phyloP scores from a whole-genome alignment of 2,113 vertebrate species.

The Prochilodus magdalenae region DNA sequence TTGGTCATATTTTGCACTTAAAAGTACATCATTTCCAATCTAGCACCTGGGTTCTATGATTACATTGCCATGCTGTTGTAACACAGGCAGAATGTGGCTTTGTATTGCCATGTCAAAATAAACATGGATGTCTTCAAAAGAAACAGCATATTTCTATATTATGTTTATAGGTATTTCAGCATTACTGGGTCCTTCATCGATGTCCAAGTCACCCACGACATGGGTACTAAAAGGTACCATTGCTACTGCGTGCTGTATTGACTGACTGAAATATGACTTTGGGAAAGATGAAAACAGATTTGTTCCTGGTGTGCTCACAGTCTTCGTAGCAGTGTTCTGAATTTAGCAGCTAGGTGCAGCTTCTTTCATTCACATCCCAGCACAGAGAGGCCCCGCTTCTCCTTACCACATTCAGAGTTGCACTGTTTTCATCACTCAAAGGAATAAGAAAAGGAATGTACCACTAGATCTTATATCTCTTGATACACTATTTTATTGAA shows the following conservation, averaged over 20 bases:
- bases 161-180: background rate
- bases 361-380: constrained; percentile 39
- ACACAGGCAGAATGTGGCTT: too few species aligned
- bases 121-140: background rate
- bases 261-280: constrained; percentile 14
- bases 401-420: background rate
- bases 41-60: too few species aligned
- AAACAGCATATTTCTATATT: too few species aligned
- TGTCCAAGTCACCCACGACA: too few species aligned
- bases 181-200: background rate
- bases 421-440: background rate
- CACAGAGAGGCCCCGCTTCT: background rate
- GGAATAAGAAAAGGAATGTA: background rate
- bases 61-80: too few species aligned
- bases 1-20: too few species aligned
- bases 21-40: too few species aligned
- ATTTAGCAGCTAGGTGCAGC: constrained; percentile 72
- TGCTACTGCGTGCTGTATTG: background rate
- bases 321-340: constrained; percentile 75
- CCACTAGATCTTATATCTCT: too few species aligned
- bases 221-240: background rate
- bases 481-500: constrained; percentile 10
- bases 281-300: constrained; percentile 12
- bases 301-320: constrained; percentile 53
- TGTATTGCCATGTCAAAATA: too few species aligned